Base-by-base conservation (phyloP, 2,797 vertebrate species). In the Pterois miles region DNA sequence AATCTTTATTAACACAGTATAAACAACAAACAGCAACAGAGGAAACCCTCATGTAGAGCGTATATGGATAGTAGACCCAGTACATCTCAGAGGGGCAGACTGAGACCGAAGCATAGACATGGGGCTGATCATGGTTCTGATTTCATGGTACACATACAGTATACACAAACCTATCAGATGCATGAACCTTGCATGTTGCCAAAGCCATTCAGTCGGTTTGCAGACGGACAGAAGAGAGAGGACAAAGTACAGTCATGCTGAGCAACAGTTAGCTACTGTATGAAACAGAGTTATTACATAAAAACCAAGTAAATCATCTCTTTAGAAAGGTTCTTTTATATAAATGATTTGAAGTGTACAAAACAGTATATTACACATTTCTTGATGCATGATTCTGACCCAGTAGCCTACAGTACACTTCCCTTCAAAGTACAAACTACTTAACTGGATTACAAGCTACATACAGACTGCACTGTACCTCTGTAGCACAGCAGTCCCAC, bases 331-430 rank as follows among this genome's bases (percentile, higher is more conserved):
- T 91, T 93, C 74, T 88, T 87, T 91, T 87, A 94, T 96, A 96
- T 94, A 96, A 96, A 95, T 94, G 90, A 94, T 95, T 92, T 93
- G 86, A 93, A 94, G 93, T 95, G 92, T 96, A 96, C 93, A 96
- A 96, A 96, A 95, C 93, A 84, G 92, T 94, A 93, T 94, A 85
- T 94, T 94, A 93, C 92, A 95, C 89, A 78, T 92, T 93, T 92
- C 88, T 90, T 76, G 78, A 93, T 91, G 91, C 84, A 80, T 92
- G 91, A 88, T 89, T 94, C 85, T 59, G 88, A 91, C 86, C 88
- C 89, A 91, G 91, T 89, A 93, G 91, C 90, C 89, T 86, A 91
- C 88, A 87, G 86, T 77, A 86, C 88, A 92, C 86, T 83, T 91
- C 87, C 86, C 80, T 91, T 93, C 91, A 90, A 86, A 91, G 90